Evolutionary conservation across 2,797 vertebrate species (phyloP).

Genomic region (Gallinago stenura): DNA sequence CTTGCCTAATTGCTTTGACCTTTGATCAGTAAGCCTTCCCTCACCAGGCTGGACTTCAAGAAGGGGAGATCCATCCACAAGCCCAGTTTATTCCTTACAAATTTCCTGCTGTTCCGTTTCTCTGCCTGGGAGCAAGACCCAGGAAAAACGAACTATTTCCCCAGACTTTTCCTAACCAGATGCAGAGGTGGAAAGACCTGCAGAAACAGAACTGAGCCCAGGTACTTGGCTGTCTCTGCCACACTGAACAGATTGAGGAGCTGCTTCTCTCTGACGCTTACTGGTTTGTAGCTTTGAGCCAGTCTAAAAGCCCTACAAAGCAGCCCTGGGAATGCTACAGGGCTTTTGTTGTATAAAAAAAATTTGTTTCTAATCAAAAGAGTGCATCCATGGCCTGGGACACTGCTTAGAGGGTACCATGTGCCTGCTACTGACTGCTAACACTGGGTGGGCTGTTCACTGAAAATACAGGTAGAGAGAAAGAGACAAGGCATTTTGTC

Average conservation of each 20-base stretch:
- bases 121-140: neutral
- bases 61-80: neutral
- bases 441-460: neutral
- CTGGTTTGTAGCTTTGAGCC: neutral
- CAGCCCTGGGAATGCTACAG: neutral
- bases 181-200: neutral
- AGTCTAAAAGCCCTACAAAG: neutral
- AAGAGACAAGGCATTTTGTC: neutral
- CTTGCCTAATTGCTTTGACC: neutral
- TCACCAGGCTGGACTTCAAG: neutral
- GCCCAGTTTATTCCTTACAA: neutral
- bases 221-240: neutral
- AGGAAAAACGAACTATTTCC: neutral
- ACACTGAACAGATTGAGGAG: fast-evolving
- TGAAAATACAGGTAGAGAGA: neutral
- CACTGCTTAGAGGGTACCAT: neutral
- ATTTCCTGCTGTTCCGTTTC: neutral
- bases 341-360: neutral
- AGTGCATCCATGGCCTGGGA: fast-evolving
- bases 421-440: fast-evolving
- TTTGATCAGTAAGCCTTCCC: neutral
- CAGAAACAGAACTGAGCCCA: neutral
- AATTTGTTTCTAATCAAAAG: neutral
- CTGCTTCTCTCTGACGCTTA: neutral
- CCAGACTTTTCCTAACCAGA: neutral